A percentile compares a stretch with the other conserved stretches of the same genome.
These are phyloP conservation scores for Psilopsiagon aymara DNA, from an alignment of 2,113 vertebrate species.

Conservation along the genomic window DNA sequence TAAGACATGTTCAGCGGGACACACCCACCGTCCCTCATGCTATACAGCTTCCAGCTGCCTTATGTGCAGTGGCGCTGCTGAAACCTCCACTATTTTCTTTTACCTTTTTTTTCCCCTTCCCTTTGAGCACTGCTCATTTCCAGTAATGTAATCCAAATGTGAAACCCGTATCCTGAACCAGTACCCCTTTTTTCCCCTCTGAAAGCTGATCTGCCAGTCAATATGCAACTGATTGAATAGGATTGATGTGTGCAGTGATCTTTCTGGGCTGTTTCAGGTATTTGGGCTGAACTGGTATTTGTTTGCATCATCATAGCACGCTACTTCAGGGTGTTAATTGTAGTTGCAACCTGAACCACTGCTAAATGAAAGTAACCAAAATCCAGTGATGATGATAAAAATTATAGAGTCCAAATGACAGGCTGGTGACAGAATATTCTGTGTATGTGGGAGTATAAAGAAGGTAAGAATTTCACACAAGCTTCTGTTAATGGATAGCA, in stretches of 20 bases:
- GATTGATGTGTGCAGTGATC: neutral
- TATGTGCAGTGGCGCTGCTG: neutral
- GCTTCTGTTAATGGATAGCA: neutral
- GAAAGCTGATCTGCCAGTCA: neutral
- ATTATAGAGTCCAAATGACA: neutral
- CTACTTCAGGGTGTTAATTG: constrained; percentile 7
- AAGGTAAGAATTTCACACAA: neutral
- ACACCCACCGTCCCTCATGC: neutral
- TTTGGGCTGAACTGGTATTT: constrained; percentile 30
- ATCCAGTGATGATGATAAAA: neutral
- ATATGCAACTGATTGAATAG: neutral
- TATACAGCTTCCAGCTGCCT: neutral
- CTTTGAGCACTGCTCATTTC: neutral
- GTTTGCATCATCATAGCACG: neutral
- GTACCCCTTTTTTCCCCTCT: neutral
- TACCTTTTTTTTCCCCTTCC: neutral
- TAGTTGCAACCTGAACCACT: neutral
- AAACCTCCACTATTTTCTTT: neutral
- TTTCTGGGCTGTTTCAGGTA: constrained; percentile 23
- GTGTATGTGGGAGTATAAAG: neutral
- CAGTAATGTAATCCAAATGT: neutral
- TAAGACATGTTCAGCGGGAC: neutral
- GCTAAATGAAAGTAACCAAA: neutral
- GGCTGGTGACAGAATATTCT: neutral
- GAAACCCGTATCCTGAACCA: neutral